Percentiles rank a stretch among this genome's conserved stretches.
phyloP scores from a whole-genome alignment of 2,113 vertebrate genomes.

The Onychorhynchus coronatus region DNA sequence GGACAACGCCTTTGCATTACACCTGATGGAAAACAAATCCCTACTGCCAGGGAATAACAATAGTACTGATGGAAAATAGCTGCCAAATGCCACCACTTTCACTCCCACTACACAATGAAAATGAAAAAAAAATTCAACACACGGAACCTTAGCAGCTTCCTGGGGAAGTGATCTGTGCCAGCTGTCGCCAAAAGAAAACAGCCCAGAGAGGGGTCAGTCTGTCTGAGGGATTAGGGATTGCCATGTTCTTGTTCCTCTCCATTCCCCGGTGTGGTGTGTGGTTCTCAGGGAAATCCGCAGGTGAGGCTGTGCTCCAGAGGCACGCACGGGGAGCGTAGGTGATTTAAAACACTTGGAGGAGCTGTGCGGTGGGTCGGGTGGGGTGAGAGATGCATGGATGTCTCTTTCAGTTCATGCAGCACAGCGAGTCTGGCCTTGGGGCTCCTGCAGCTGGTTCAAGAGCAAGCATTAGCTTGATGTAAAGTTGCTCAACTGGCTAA shows the following conservation, averaged over 20 bases:
- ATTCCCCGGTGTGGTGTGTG: accelerated
- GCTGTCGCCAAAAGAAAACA: not conserved
- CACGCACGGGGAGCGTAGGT: accelerated
- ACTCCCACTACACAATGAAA: constrained; percentile 14
- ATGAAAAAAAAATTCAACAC: not conserved
- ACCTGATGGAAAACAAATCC: constrained; percentile 35
- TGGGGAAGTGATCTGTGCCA: constrained; percentile 35
- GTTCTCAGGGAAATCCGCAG: not conserved
- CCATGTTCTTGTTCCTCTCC: not conserved
- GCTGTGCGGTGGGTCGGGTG: not conserved
- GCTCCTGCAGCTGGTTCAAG: not conserved
- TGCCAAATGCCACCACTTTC: constrained; percentile 33
- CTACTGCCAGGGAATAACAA: not conserved
- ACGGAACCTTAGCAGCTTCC: constrained; percentile 10
- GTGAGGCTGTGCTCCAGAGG: not conserved
- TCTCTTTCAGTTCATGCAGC: not conserved
- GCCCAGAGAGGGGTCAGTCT: not conserved
- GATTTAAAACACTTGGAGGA: not conserved
- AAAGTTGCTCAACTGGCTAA: not conserved
- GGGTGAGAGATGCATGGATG: accelerated
- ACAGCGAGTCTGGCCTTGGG: not conserved
- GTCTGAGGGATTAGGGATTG: not conserved
- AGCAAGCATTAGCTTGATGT: not conserved
- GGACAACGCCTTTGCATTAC: not conserved
- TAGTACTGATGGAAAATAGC: not conserved